A percentile compares a stretch with the other conserved stretches of the same genome.
These are phyloP conservation scores for Dolomedes plantarius DNA, from an alignment of 2,888 invertebrate species.

Conservation along the genomic window DNA sequence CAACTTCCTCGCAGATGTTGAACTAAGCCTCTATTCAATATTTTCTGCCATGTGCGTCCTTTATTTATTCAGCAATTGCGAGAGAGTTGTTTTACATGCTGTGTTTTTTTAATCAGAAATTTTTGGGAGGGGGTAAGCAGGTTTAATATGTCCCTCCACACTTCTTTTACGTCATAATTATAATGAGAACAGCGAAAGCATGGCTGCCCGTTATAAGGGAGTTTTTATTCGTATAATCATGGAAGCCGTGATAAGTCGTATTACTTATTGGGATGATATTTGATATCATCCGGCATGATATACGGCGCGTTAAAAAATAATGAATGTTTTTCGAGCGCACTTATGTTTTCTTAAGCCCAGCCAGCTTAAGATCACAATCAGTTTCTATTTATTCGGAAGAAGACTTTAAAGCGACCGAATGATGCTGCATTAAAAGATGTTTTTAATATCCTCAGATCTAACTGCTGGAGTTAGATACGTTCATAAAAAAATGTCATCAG, in stretches of 20 bases:
- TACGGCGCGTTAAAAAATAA: slow-evolving; percentile 18
- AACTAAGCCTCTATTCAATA: slow-evolving; percentile 59
- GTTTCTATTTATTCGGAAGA: not conserved
- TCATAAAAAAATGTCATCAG: not conserved
- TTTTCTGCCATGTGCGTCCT: slow-evolving; percentile 52
- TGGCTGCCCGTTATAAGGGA: slow-evolving; percentile 18
- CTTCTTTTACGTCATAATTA: slow-evolving; percentile 43
- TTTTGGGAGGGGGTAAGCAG: slow-evolving; percentile 37
- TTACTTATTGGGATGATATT: slow-evolving; percentile 43
- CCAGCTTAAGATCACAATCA: slow-evolving; percentile 2
- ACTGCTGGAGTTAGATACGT: not conserved
- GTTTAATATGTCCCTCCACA: slow-evolving; percentile 32
- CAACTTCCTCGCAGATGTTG: slow-evolving; percentile 38
- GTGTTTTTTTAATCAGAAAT: slow-evolving; percentile 54
- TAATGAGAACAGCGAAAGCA: slow-evolving; percentile 29
- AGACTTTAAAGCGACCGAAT: not conserved
- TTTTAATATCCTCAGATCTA: not conserved
- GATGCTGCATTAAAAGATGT: not conserved
- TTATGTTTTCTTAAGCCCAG: not conserved
- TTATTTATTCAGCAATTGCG: slow-evolving; percentile 63
- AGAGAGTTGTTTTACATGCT: slow-evolving; percentile 59
- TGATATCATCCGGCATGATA: slow-evolving; percentile 47
- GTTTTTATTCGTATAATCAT: slow-evolving; percentile 44
- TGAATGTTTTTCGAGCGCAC: slow-evolving; percentile 12
- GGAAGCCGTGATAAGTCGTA: slow-evolving; percentile 43